phyloP scores from a whole-genome alignment of 2,113 vertebrate species.

The Otis tarda region DNA sequence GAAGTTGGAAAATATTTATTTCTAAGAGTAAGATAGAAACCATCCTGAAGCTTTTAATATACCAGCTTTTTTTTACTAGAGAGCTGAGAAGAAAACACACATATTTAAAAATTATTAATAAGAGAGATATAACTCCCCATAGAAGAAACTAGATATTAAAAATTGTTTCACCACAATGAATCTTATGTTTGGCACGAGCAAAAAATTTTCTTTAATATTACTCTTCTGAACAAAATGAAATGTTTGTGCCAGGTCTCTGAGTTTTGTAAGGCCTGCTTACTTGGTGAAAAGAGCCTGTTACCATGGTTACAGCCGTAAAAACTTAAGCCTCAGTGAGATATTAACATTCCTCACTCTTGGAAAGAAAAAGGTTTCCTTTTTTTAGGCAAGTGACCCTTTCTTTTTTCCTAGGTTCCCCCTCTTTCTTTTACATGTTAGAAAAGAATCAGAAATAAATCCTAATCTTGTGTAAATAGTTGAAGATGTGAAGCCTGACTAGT shows the following conservation, averaged over 20 bases:
- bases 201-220: slow-evolving; percentile 69
- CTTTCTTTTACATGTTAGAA: slow-evolving; percentile 60
- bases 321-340: slow-evolving; percentile 86
- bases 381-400: slow-evolving; percentile 66
- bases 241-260: slow-evolving; percentile 68
- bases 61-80: background rate
- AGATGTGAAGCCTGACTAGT: slow-evolving; percentile 54
- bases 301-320: slow-evolving; percentile 85
- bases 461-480: slow-evolving; percentile 70
- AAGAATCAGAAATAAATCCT: slow-evolving; percentile 69
- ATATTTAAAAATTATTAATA: background rate
- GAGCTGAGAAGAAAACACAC: background rate
- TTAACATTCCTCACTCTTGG: slow-evolving; percentile 85
- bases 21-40: background rate
- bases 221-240: slow-evolving; percentile 69
- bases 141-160: slow-evolving; percentile 36
- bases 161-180: slow-evolving; percentile 51
- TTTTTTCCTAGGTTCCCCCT: slow-evolving; percentile 38
- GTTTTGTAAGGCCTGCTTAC: slow-evolving; percentile 74
- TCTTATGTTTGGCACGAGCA: slow-evolving; percentile 53
- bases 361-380: slow-evolving; percentile 69
- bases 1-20: background rate
- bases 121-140: background rate
- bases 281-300: slow-evolving; percentile 81
- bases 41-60: background rate